Percentiles rank a stretch among this genome's conserved stretches.
Evolutionary conservation across 2,113 vertebrate genomes (phyloP).

Genomic region (Butorides virescens): DNA sequence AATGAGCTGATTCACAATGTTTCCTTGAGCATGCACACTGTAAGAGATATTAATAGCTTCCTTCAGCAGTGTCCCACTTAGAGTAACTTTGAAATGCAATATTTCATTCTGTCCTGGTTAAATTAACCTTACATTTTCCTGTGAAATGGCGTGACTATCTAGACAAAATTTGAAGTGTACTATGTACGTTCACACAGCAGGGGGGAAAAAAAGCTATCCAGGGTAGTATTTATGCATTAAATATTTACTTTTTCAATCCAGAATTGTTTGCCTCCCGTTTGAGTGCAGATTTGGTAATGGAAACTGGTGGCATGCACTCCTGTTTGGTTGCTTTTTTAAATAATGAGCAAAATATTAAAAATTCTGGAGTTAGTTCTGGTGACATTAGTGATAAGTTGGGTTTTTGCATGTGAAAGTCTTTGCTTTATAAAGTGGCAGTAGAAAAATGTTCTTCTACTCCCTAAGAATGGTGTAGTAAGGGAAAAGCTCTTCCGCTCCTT

Average conservation of each 20-base stretch:
- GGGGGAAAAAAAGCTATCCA: not conserved
- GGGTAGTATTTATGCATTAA: slow-evolving; percentile 34
- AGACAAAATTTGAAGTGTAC: slow-evolving; percentile 9
- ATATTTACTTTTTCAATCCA: slow-evolving; percentile 39
- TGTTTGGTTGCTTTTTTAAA: not conserved
- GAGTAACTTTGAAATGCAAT: slow-evolving; percentile 4
- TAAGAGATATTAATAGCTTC: slow-evolving; percentile 37
- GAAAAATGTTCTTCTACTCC: not conserved
- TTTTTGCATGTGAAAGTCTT: not conserved
- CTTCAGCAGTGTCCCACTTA: slow-evolving; percentile 23
- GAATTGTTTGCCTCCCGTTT: slow-evolving; percentile 29
- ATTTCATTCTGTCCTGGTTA: slow-evolving; percentile 33
- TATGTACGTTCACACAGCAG: not conserved
- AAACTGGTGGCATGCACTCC: not conserved
- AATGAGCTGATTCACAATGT: not conserved
- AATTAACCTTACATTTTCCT: slow-evolving; percentile 52
- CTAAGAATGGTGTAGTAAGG: not conserved
- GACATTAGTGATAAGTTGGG: not conserved
- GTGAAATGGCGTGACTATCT: slow-evolving; percentile 7
- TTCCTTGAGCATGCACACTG: not conserved
- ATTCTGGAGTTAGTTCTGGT: not conserved
- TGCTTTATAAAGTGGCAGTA: not conserved
- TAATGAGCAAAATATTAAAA: not conserved
- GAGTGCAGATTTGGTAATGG: not conserved
- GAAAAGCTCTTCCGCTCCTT: not conserved